phyloP scores from a whole-genome alignment of 2,797 vertebrate species.

The Silurus lanzhouensis region DNA sequence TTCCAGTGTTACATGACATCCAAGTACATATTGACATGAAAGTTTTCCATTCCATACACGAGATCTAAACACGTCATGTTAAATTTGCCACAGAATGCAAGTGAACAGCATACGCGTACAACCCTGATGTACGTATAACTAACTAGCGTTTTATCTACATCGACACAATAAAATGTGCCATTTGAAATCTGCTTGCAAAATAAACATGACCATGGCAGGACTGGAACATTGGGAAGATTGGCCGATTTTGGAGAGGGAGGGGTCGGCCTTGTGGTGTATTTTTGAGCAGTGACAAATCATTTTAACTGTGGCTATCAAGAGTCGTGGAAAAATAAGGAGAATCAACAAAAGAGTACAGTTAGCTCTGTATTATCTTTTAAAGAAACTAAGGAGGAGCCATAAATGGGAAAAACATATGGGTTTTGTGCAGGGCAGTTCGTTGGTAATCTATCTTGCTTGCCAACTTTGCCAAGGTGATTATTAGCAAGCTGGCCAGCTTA shows the following conservation, averaged over 20 bases:
- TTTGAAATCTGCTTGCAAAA: not conserved
- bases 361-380: not conserved
- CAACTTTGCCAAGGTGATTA: no score
- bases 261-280: not conserved
- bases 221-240: not conserved
- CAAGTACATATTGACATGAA: not conserved
- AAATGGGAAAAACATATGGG: not conserved
- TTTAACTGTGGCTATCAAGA: not conserved
- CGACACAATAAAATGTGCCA: not conserved
- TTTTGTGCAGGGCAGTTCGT: not conserved
- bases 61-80: not conserved
- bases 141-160: not conserved
- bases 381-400: not conserved
- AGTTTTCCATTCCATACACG: not conserved
- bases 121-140: slow-evolving; percentile 1
- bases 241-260: not conserved
- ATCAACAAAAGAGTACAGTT: not conserved
- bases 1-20: not conserved
- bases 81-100: not conserved
- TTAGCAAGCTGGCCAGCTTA: not conserved
- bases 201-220: not conserved
- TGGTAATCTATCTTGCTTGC: not conserved
- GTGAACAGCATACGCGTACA: not conserved
- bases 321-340: not conserved
- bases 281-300: not conserved